Base-by-base conservation (phyloP, 2,888 invertebrate genomes). In the Athripsodes cinereus region DNA sequence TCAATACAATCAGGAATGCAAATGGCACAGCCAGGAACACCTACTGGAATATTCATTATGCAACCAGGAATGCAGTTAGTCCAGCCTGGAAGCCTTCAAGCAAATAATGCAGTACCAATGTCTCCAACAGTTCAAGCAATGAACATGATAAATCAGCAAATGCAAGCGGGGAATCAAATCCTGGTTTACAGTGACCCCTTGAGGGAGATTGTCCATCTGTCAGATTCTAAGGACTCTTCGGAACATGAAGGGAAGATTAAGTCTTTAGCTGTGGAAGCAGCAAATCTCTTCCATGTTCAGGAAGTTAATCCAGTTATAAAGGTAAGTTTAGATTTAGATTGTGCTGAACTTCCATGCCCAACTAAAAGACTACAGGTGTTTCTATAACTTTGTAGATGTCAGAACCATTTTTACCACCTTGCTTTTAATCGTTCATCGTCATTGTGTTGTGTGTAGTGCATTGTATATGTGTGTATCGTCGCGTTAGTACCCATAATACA, bases 251-350 rank as follows among this genome's bases (percentile, higher is more conserved):
- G 77, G 2, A 76, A 81, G 26, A 67, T 87, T 26, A 79, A 78
- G 64, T 73, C 74, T 22, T 69, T 87, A 62, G 88, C 87, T 0
- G 73, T 74, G 46, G 79, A 82, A 59, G 86, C 87, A 0, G 81
- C 85, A 0, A 78, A 84, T 65, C 68, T 86, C 47, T 72, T 71
- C 1, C 73, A 78, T 53, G 74, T 81, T 53, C 79, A 84, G 55
- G 70, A 69, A 62, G 66, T 70, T 13, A 67, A 66, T 54, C 64
- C 66, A 20, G 54, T 62, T 18, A 61, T 53, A 6, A 61, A 61
- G 48, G 63, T 62, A 52, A 47, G 16, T n/a, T n/a, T n/a, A n/a
- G n/a, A n/a, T n/a, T n/a, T n/a, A n/a, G n/a, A n/a, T n/a, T n/a
- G n/a, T n/a, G n/a, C n/a, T n/a, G n/a, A n/a, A n/a, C n/a, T n/a